Conservation (phyloP, 2,113 vertebrate species). For the Orcinus orca region DNA sequence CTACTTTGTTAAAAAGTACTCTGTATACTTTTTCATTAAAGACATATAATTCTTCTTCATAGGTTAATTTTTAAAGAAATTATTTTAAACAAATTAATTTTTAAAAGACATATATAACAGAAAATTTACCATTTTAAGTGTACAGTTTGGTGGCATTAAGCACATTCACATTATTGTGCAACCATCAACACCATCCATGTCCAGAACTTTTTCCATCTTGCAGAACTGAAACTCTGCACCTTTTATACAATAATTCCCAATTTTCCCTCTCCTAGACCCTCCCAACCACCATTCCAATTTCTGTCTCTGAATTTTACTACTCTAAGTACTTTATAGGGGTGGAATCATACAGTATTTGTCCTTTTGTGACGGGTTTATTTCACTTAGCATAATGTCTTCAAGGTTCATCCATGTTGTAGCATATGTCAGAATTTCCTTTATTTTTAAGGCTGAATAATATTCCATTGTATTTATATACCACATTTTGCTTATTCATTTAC, state of each 20-base stretch:
- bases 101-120: neutral
- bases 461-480: neutral
- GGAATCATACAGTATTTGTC: neutral
- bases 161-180: neutral
- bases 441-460: neutral
- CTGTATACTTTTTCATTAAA: neutral
- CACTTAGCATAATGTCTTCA: neutral
- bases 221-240: neutral
- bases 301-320: neutral
- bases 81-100: neutral
- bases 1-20: slow-evolving; percentile 18
- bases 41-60: neutral
- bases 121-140: neutral
- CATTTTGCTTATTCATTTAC: neutral
- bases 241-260: neutral
- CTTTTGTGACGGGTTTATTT: neutral
- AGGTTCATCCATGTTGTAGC: neutral
- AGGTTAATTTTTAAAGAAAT: neutral
- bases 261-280: neutral
- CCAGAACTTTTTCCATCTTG: neutral
- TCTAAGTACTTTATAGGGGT: neutral
- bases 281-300: neutral
- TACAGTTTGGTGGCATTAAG: neutral
- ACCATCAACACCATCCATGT: neutral
- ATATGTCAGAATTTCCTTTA: neutral